Conservation (phyloP, 2,113 vertebrate genomes). For the Alethe castanea region DNA sequence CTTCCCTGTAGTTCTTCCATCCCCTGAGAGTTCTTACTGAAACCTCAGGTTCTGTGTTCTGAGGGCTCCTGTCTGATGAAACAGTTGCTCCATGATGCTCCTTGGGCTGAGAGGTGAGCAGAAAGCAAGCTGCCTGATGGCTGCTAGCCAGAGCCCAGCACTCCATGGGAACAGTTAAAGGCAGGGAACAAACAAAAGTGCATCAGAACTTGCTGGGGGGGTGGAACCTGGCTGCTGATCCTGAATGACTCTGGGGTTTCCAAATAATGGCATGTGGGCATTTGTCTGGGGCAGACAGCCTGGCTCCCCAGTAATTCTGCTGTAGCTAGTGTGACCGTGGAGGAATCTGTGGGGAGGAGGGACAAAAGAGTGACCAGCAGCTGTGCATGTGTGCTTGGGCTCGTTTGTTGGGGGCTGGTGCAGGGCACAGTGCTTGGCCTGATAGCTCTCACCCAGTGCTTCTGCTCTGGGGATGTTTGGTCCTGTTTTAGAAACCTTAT, state of each 20-base stretch:
- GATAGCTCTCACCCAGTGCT: background rate
- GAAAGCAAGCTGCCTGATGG: background rate
- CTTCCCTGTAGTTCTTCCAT: background rate
- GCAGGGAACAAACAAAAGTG: background rate
- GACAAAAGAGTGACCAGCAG: background rate
- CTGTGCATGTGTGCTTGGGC: background rate
- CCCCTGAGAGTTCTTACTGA: background rate
- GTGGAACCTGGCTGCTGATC: background rate
- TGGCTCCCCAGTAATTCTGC: slow-evolving; percentile 57
- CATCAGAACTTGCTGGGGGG: background rate
- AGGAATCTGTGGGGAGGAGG: background rate
- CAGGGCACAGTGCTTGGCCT: background rate
- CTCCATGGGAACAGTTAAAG: background rate
- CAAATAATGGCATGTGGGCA: background rate
- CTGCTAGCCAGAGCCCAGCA: background rate
- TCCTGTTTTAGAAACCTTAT: background rate
- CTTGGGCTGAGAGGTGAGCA: background rate
- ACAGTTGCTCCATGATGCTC: background rate
- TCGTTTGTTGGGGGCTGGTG: background rate
- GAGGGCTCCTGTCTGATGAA: slow-evolving; percentile 35
- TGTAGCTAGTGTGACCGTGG: slow-evolving; percentile 15
- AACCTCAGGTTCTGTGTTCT: background rate
- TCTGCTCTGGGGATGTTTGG: background rate
- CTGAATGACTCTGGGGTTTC: background rate
- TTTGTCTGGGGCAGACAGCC: slow-evolving; percentile 24